Evolutionary conservation across 1,140 invertebrate species (phyloP).

Genomic region (Cylas formicarius): DNA sequence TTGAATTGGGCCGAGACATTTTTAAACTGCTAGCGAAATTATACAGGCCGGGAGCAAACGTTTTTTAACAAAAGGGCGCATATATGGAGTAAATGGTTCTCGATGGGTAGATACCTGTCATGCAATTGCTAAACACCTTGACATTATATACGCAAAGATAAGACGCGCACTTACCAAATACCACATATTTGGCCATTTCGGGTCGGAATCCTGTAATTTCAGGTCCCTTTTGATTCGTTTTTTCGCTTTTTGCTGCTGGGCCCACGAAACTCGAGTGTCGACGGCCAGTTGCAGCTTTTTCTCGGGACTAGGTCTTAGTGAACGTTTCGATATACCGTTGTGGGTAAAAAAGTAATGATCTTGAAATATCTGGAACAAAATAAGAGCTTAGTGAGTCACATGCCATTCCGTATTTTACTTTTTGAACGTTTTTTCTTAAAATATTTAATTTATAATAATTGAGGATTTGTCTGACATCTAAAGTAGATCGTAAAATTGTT

Average conservation of each 20-base stretch:
- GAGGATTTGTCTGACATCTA: not conserved
- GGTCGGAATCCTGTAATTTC: slow-evolving; percentile 53
- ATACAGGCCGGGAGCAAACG: too few relatives aligned
- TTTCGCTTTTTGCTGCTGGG: slow-evolving; percentile 61
- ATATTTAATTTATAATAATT: slow-evolving; percentile 5
- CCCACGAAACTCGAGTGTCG: slow-evolving; percentile 65
- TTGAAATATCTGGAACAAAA: slow-evolving; percentile 63
- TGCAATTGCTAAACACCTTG: not conserved
- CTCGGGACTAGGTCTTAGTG: slow-evolving; percentile 55
- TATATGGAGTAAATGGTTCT: too few relatives aligned
- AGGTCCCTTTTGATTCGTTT: slow-evolving; percentile 65
- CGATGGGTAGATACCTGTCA: too few relatives aligned
- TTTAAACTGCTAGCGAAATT: too few relatives aligned
- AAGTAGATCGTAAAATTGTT: not conserved
- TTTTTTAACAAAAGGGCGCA: too few relatives aligned
- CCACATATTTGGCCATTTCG: slow-evolving; percentile 85
- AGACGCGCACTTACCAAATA: slow-evolving; percentile 65
- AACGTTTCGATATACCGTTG: slow-evolving; percentile 63
- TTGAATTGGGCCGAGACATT: too few relatives aligned
- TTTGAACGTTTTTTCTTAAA: not conserved
- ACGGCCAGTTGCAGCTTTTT: slow-evolving; percentile 59
- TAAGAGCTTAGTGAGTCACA: not conserved
- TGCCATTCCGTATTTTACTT: not conserved
- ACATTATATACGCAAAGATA: not conserved
- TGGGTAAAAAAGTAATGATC: slow-evolving; percentile 79